phyloP scores from a whole-genome alignment of 30 jellyfish, hydroid and myxozoan species.

The Cassiopea andromeda region DNA sequence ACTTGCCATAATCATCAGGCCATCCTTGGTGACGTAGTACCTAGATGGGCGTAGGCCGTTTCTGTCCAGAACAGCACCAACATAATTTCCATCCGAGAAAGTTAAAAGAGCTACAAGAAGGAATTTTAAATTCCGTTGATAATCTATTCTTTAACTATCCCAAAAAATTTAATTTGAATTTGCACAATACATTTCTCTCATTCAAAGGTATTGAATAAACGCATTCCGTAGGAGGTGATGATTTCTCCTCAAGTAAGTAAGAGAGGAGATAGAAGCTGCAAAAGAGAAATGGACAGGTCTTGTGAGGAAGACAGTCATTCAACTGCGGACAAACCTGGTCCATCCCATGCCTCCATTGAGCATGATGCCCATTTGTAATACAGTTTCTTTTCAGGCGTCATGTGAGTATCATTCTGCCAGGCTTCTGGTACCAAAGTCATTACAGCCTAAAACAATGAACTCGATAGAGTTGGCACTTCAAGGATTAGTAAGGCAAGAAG shows the following conservation, averaged over 20 bases:
- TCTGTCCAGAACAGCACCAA: slow-evolving; percentile 79
- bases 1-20: slow-evolving; percentile 80
- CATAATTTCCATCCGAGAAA: slow-evolving; percentile 76
- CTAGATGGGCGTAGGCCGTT: slow-evolving; percentile 82
- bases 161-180: too few species aligned
- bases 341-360: slow-evolving; percentile 90
- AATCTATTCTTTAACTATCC: neutral
- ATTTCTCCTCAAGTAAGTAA: neutral
- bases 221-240: too few species aligned
- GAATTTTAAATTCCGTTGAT: neutral
- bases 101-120: slow-evolving; percentile 56
- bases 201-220: too few species aligned
- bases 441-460: slow-evolving; percentile 57
- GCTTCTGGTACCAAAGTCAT: slow-evolving; percentile 85
- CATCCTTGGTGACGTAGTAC: slow-evolving; percentile 68
- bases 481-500: too few species aligned
- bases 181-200: too few species aligned
- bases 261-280: neutral
- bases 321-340: slow-evolving; percentile 64
- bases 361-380: slow-evolving; percentile 80
- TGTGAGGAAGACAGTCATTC: neutral
- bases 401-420: slow-evolving; percentile 73
- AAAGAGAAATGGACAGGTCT: neutral
- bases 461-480: too few species aligned
- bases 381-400: slow-evolving; percentile 44